Evolutionary conservation across 2,797 vertebrate species (phyloP).

Genomic region (Sebastolobus altivelis): DNA sequence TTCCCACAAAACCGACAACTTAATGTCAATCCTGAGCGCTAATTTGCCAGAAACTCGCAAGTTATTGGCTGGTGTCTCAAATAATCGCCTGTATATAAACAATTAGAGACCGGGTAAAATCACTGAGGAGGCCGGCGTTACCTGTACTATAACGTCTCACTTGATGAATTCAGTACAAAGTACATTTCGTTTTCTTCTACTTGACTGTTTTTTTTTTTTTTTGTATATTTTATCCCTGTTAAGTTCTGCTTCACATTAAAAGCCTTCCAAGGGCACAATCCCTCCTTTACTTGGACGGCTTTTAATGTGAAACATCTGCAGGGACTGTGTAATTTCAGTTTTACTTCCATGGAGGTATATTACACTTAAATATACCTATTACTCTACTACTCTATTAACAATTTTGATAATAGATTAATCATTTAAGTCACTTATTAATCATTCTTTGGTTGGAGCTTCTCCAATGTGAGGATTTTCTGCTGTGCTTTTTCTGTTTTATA

Average conservation of each 20-base stretch:
- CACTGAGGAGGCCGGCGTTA: not conserved
- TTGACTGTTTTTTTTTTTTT: not conserved
- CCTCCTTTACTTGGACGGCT: not conserved
- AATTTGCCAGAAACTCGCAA: not conserved
- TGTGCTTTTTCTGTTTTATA: not conserved
- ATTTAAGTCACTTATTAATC: not conserved
- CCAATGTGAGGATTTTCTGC: not conserved
- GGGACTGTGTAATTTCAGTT: not conserved
- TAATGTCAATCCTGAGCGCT: not conserved
- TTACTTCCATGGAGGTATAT: not conserved
- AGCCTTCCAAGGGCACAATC: slow-evolving; percentile 3
- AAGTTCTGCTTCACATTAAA: slow-evolving; percentile 9
- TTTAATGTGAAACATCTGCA: slow-evolving; percentile 6
- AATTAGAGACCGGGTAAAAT: not conserved
- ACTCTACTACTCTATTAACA: not conserved
- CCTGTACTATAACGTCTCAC: not conserved
- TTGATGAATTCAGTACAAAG: not conserved
- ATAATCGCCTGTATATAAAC: not conserved
- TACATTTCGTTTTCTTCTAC: not conserved
- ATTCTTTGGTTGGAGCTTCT: not conserved
- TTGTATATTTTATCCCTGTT: not conserved
- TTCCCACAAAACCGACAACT: not conserved
- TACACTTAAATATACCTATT: no score
- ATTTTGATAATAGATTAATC: not conserved
- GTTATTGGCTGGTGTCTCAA: not conserved